phyloP scores from a whole-genome alignment of 2,888 invertebrate species.

The Germaria angustata region DNA sequence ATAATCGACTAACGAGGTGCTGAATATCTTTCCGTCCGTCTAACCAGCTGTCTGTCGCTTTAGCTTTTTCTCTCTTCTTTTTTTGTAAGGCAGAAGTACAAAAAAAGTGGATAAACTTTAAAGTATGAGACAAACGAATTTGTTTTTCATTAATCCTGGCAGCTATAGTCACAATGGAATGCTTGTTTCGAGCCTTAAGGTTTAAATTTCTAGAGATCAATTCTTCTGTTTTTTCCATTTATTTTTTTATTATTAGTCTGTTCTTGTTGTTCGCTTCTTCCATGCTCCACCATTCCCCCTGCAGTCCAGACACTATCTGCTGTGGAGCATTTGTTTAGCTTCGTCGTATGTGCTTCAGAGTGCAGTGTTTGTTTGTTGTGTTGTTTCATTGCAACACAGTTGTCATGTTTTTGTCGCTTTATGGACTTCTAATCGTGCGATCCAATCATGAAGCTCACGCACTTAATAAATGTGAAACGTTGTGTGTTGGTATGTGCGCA shows the following conservation, averaged over 20 bases:
- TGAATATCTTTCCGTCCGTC: conserved; percentile 66
- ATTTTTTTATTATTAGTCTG: background rate
- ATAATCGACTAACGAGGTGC: conserved; percentile 76
- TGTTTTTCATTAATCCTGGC: conserved; percentile 75
- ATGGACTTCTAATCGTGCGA: conserved; percentile 80
- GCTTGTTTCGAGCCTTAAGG: conserved; percentile 60
- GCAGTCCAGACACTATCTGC: background rate
- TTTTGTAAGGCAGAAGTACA: background rate
- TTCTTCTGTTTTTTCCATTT: conserved; percentile 9
- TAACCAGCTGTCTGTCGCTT: conserved; percentile 31
- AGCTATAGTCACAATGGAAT: conserved; percentile 68
- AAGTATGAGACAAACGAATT: conserved; percentile 69
- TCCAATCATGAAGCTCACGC: conserved; percentile 81
- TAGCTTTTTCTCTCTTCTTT: background rate
- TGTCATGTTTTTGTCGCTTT: conserved; percentile 81
- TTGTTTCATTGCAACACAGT: conserved; percentile 70
- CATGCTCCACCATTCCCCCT: background rate
- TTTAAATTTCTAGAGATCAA: conserved; percentile 63
- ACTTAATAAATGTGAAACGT: conserved; percentile 75
- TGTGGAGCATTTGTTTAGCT: background rate
- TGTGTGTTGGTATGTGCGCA: conserved; percentile 44
- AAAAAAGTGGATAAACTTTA: conserved; percentile 11
- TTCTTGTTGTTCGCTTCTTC: conserved; percentile 5
- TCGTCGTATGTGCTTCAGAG: background rate
- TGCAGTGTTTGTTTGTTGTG: conserved; percentile 23